Evolutionary conservation across 2,797 vertebrate genomes (phyloP), one percentile per base, ranked within the genome.

Genomic region (Balearica regulorum): DNA sequence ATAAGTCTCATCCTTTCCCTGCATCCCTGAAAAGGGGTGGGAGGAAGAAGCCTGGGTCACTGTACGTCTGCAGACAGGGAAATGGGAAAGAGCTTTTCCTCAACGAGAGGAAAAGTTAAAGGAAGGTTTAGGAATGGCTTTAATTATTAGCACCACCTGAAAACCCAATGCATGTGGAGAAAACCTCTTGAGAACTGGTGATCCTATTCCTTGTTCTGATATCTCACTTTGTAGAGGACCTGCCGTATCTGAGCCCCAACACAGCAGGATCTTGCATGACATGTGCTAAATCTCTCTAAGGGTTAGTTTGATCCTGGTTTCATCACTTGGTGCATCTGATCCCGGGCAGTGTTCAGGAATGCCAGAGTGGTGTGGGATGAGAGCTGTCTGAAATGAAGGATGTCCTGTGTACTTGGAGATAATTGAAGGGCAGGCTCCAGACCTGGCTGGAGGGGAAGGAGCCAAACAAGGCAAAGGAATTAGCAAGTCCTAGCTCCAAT

Each of bases 381-480:
- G 57, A 80, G 58, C 43, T 61, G 68, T 70, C 37, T 86, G 80
- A 77, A 70, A 62, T 25, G 16, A 33, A 39, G 39, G 39, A 28
- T 46, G 35, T 35, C 22, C 26, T 26, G 72, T 65, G 54, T 13
- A 5, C 22, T 48, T 16, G 58, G 57, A 76, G 58, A 26, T 85
- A 85, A 96, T 87, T 91, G 89, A 85, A 91, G 55, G 55, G 82
- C 79, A 87, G 66, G 75, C 54, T 72, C 17, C 71, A 83, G 90
- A 85, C 35, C 11, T 68, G 82, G 62, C 85, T 21, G n/a, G 66
- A 83, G 62, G 87, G 48, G 21, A 86, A 80, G 57, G 58, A 71
- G 44, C 39, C 54, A 81, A 92, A 62, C 21, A 66, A 66, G 77
- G 68, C n/a, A 26, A 85, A 91, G 80, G 79, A 84, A 65, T 82